phyloP scores from a whole-genome alignment of 2,888 invertebrate genomes.

The Ectemnius lituratus region DNA sequence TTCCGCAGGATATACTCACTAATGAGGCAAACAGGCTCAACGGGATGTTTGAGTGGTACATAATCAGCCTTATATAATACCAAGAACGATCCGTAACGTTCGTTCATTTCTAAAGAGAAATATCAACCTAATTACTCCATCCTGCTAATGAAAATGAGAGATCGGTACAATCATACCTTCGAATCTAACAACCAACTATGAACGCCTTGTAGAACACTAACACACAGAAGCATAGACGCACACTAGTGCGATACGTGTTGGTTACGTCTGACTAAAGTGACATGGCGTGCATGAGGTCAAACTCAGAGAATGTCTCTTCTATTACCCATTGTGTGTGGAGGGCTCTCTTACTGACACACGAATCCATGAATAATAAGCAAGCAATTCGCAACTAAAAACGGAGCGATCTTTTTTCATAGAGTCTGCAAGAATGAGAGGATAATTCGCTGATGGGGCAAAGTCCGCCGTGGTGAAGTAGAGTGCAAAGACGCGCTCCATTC shows the following conservation, averaged over 20 bases:
- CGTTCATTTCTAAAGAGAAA: no score
- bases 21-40: background rate
- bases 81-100: no score
- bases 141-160: background rate
- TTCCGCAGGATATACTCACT: background rate
- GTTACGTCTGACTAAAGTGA: conserved; percentile 48
- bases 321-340: conserved; percentile 54
- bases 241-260: conserved; percentile 29
- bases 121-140: background rate
- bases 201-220: conserved; percentile 18
- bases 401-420: no score
- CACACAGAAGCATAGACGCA: conserved; percentile 33
- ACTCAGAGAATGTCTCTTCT: conserved; percentile 63
- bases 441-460: no score
- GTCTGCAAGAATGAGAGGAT: no score
- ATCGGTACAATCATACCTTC: no score
- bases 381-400: no score
- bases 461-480: no score
- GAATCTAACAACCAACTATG: background rate
- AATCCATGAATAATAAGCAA: no score
- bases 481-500: background rate
- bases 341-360: no score
- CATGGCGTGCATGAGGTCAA: conserved; percentile 64
- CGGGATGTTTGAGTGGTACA: conserved; percentile 15
- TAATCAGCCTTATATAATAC: conserved; percentile 18